These are phyloP conservation scores for Aldrovandia affinis DNA, from an alignment of 2,797 vertebrate genomes.

Conservation along the genomic window DNA sequence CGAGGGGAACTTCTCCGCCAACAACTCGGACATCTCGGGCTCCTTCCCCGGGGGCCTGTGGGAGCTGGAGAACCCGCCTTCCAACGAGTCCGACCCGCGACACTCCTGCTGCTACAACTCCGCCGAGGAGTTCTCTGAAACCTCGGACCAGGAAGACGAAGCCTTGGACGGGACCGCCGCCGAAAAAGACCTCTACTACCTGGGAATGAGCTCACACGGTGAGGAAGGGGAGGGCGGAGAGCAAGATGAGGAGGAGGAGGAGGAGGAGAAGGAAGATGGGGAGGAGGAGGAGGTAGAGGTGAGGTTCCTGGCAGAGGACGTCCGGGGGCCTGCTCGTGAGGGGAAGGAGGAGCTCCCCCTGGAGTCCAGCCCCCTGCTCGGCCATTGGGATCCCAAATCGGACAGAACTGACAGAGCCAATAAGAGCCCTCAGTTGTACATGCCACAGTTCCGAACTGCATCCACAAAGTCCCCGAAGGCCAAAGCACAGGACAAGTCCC, in stretches of 20 bases:
- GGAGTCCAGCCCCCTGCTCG: conserved; percentile 61
- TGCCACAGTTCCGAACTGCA: conserved; percentile 85
- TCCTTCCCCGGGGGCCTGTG: conserved; percentile 72
- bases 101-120: conserved; percentile 75
- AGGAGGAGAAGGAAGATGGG: conserved; percentile 42
- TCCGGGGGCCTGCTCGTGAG: conserved; percentile 35
- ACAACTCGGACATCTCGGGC: conserved; percentile 74
- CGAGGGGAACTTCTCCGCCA: conserved; percentile 72
- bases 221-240: conserved; percentile 62
- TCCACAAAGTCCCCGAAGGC: conserved; percentile 59
- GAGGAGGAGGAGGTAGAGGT: conserved; percentile 42
- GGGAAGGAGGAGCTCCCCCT: conserved; percentile 48
- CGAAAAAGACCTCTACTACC: conserved; percentile 73
- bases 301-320: conserved; percentile 55
- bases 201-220: conserved; percentile 65
- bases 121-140: conserved; percentile 82
- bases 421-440: conserved; percentile 72
- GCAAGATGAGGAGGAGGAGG: conserved; percentile 53
- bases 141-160: conserved; percentile 71
- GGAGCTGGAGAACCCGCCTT: conserved; percentile 67
- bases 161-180: conserved; percentile 51
- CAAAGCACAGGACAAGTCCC: conserved; percentile 52
- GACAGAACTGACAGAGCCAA: conserved; percentile 43
- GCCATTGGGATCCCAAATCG: conserved; percentile 41
- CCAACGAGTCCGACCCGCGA: conserved; percentile 62